These are phyloP conservation scores for Meiosimyza decipiens DNA, from an alignment of 2,888 invertebrate genomes.

Conservation along the genomic window DNA sequence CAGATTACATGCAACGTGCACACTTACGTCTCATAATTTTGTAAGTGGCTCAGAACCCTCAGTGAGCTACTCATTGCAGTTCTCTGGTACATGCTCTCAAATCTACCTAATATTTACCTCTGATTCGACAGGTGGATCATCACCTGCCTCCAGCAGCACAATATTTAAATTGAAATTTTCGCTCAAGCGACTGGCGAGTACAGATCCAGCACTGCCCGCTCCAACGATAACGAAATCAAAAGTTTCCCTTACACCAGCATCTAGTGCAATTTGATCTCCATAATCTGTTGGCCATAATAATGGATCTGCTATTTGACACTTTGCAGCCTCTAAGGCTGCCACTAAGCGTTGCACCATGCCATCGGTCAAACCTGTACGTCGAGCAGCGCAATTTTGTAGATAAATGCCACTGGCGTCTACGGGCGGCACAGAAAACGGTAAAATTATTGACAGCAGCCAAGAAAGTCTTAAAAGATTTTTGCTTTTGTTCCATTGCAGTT, in stretches of 20 bases:
- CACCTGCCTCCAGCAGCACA: conserved; percentile 83
- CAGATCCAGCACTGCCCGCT: conserved; percentile 73
- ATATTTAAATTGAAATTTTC: conserved; percentile 79
- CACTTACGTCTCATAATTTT: too few relatives aligned
- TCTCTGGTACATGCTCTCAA: conserved; percentile 16
- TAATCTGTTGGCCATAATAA: conserved; percentile 70
- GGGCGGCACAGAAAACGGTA: too few relatives aligned
- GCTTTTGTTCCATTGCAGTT: too few relatives aligned
- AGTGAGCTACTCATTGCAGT: too few relatives aligned
- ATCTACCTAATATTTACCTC: conserved; percentile 59
- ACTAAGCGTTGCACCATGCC: conserved; percentile 47
- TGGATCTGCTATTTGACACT: conserved; percentile 68
- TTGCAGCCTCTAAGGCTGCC: conserved; percentile 45
- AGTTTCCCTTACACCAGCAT: neutral
- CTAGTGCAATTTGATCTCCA: conserved; percentile 39
- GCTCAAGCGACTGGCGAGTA: conserved; percentile 74
- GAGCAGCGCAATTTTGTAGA: conserved; percentile 10
- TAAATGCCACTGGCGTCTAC: neutral
- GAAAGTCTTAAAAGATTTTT: too few relatives aligned
- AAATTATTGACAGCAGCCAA: too few relatives aligned
- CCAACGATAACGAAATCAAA: conserved; percentile 72
- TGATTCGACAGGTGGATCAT: conserved; percentile 69
- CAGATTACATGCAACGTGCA: too few relatives aligned
- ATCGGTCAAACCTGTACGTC: conserved; percentile 47
- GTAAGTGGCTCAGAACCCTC: too few relatives aligned